phyloP scores from a whole-genome alignment of 2,113 vertebrate genomes.

The Loxodonta africana region DNA sequence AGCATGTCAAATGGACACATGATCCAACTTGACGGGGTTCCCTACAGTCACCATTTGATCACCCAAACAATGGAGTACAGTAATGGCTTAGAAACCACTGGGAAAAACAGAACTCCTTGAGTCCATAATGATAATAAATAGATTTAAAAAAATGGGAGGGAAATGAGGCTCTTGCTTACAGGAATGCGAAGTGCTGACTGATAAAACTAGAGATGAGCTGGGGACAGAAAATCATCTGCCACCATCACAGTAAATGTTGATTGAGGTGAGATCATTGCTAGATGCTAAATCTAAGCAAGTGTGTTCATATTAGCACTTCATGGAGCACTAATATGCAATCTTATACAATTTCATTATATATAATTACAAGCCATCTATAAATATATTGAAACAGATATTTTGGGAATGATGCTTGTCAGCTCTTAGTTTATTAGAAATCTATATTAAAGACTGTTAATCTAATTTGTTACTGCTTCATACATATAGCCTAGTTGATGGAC shows the following conservation, averaged over 20 bases:
- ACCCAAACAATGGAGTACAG: neutral
- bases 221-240: neutral
- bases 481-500: neutral
- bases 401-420: neutral
- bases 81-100: neutral
- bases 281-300: neutral
- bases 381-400: neutral
- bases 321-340: neutral
- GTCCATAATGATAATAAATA: neutral
- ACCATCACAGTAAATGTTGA: accelerated
- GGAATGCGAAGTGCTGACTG: neutral
- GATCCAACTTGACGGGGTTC: too few relatives aligned
- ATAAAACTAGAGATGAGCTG: too few relatives aligned
- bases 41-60: neutral
- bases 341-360: too few relatives aligned
- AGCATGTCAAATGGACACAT: neutral
- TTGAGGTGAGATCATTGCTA: neutral
- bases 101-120: neutral
- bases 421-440: neutral
- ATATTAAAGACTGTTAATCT: neutral
- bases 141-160: neutral
- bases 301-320: neutral
- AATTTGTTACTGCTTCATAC: neutral
- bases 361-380: neutral
- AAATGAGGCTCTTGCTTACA: neutral